Conservation (phyloP, 2,888 invertebrate species). For the Aleiodes leptofemur region DNA sequence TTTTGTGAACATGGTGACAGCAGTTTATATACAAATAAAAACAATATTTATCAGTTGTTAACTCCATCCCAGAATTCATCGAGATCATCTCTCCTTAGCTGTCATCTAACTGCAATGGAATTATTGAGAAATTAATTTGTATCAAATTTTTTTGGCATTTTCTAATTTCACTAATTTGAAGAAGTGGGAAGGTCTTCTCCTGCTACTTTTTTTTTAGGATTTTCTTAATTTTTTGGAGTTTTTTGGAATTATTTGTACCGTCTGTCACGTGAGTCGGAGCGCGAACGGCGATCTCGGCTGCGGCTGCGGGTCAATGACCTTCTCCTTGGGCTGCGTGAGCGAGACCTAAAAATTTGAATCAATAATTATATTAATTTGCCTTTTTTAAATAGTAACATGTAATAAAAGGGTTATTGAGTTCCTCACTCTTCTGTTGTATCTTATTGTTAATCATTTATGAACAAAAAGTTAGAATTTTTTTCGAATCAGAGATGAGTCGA, state of each 20-base stretch:
- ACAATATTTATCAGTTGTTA: slow-evolving; percentile 56
- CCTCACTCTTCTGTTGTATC: slow-evolving; percentile 29
- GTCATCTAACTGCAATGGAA: slow-evolving; percentile 43
- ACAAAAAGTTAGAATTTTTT: no score
- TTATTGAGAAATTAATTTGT: slow-evolving; percentile 15
- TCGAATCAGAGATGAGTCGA: no score
- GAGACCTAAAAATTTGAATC: slow-evolving; percentile 69
- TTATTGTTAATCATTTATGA: not conserved
- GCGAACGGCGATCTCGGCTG: slow-evolving; percentile 73
- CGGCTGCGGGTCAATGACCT: slow-evolving; percentile 72
- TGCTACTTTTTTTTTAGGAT: not conserved
- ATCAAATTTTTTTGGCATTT: not conserved
- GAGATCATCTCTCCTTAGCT: slow-evolving; percentile 52
- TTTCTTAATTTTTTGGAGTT: no score
- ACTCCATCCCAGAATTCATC: slow-evolving; percentile 61
- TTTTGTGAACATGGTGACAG: slow-evolving; percentile 45
- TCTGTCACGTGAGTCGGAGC: slow-evolving; percentile 74
- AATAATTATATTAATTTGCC: slow-evolving; percentile 13
- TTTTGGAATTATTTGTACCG: slow-evolving; percentile 61
- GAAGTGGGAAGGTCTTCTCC: not conserved
- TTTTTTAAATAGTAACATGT: not conserved
- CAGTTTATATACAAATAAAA: slow-evolving; percentile 68
- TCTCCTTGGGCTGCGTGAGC: slow-evolving; percentile 72
- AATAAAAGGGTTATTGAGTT: slow-evolving; percentile 21
- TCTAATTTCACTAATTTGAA: not conserved